A percentile compares a stretch with the other conserved stretches of the same genome.
These are phyloP conservation scores for Acrocyrtus sp. DNA, from an alignment of 2,888 invertebrate species.

Conservation along the genomic window DNA sequence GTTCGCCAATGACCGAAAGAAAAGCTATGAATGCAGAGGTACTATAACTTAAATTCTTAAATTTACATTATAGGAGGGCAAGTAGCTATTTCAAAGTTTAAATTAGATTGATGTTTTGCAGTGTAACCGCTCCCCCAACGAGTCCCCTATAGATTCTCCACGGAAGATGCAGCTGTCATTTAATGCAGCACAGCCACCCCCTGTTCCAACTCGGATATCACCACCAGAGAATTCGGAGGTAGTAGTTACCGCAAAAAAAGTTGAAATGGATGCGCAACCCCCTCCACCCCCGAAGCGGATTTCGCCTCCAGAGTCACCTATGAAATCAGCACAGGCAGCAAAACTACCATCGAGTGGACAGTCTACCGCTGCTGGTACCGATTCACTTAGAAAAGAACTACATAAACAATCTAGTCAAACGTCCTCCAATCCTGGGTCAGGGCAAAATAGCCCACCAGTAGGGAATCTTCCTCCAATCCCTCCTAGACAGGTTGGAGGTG, in stretches of 20 bases:
- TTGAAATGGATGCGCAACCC: conserved; percentile 2
- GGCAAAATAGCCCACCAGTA: conserved; percentile 40
- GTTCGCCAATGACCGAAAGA: conserved; percentile 65
- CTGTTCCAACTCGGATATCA: conserved; percentile 45
- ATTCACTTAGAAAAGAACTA: conserved; percentile 24
- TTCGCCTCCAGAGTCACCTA: conserved; percentile 55
- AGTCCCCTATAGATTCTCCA: conserved; percentile 56
- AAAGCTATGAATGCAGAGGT: conserved; percentile 41
- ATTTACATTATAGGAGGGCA: not conserved
- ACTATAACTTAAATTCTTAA: conserved; percentile 6
- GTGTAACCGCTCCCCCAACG: conserved; percentile 48
- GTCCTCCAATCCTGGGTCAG: conserved; percentile 44
- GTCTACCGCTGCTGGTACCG: not conserved
- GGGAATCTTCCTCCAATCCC: conserved; percentile 60
- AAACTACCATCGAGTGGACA: not conserved
- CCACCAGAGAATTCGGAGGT: conserved; percentile 39
- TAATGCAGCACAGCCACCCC: conserved; percentile 37
- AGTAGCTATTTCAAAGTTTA: too few species aligned
- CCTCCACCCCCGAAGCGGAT: conserved; percentile 55
- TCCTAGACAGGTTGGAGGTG: conserved; percentile 46
- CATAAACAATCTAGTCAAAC: conserved; percentile 51
- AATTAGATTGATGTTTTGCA: too few species aligned
- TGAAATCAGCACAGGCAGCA: conserved; percentile 19
- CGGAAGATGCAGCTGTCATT: conserved; percentile 46
- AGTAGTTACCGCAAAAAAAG: not conserved